These are phyloP conservation scores for Octonoba sinensis DNA, from an alignment of 2,888 invertebrate genomes.

Conservation along the genomic window DNA sequence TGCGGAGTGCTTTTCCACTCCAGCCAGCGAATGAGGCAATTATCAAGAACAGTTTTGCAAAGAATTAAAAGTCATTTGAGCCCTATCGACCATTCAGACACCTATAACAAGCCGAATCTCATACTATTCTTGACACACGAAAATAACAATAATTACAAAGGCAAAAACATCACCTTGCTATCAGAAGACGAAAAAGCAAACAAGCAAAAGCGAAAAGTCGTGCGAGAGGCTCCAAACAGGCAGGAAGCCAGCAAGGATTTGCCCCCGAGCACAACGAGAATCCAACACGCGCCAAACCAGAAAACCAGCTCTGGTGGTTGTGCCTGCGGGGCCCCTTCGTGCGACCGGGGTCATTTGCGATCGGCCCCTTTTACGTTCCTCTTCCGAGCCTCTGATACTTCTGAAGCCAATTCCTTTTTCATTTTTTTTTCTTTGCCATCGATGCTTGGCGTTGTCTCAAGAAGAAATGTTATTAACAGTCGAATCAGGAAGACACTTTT, in stretches of 20 bases:
- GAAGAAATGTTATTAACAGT: slow-evolving; percentile 38
- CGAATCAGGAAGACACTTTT: slow-evolving; percentile 27
- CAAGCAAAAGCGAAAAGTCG: slow-evolving; percentile 3
- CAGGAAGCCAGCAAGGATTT: slow-evolving; percentile 50
- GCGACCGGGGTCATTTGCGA: slow-evolving; percentile 54
- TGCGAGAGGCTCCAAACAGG: slow-evolving; percentile 22
- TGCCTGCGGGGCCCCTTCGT: slow-evolving; percentile 37
- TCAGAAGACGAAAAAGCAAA: not conserved
- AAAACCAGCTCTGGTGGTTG: slow-evolving; percentile 41
- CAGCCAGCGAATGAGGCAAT: no score
- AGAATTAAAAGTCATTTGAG: no score
- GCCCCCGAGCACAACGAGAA: slow-evolving; percentile 17
- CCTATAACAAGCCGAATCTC: slow-evolving; percentile 23
- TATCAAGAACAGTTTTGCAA: no score
- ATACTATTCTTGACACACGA: slow-evolving; percentile 46
- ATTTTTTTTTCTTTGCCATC: slow-evolving; percentile 30
- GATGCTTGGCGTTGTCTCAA: slow-evolving; percentile 17
- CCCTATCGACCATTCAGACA: no score
- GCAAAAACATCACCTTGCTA: slow-evolving; percentile 5
- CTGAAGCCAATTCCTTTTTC: not conserved
- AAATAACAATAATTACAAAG: slow-evolving; percentile 39
- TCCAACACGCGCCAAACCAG: slow-evolving; percentile 57
- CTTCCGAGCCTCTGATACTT: slow-evolving; percentile 29
- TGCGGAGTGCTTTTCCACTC: no score
- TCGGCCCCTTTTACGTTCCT: slow-evolving; percentile 54